These are phyloP conservation scores for Apis dorsata DNA, from an alignment of 1,140 invertebrate genomes.

Conservation along the genomic window DNA sequence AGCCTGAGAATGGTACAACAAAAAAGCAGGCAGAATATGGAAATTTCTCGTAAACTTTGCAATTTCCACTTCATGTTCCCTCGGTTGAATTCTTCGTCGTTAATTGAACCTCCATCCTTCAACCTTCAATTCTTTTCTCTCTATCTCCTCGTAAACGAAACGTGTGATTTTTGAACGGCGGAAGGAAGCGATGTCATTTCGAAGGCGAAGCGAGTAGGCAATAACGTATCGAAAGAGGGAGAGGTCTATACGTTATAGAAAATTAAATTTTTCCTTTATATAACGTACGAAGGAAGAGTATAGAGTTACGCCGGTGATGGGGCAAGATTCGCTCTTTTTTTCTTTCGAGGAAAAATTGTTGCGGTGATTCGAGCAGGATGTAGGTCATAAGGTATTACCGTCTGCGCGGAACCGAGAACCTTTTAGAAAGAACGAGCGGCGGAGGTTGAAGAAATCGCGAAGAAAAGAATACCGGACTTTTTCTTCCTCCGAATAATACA, in stretches of 20 bases:
- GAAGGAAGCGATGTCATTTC: too few relatives aligned
- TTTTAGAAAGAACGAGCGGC: not conserved
- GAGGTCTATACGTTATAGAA: constrained; percentile 25
- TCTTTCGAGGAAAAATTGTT: constrained; percentile 19
- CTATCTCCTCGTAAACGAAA: not conserved
- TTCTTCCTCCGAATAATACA: not conserved
- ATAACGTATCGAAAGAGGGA: not conserved
- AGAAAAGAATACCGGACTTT: not conserved
- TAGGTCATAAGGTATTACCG: constrained; percentile 23
- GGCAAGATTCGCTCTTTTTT: constrained; percentile 9
- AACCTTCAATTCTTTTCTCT: not conserved
- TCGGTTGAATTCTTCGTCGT: not conserved
- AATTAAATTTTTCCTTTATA: constrained; percentile 41
- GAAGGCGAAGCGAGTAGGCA: not conserved
- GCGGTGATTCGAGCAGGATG: not conserved
- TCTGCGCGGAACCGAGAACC: too few relatives aligned
- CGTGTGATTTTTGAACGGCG: not conserved
- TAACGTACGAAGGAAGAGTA: not conserved
- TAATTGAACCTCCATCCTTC: not conserved
- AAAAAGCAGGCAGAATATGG: not conserved
- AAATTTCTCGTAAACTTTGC: constrained; percentile 22
- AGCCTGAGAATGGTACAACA: not conserved
- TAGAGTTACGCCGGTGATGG: constrained; percentile 14
- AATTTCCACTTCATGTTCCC: not conserved
- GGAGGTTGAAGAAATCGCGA: constrained; percentile 16